A percentile compares a stretch with the other conserved stretches of the same genome.
Evolutionary conservation across 2,888 invertebrate genomes (phyloP).

Genomic region (Shargacucullia verbasci): DNA sequence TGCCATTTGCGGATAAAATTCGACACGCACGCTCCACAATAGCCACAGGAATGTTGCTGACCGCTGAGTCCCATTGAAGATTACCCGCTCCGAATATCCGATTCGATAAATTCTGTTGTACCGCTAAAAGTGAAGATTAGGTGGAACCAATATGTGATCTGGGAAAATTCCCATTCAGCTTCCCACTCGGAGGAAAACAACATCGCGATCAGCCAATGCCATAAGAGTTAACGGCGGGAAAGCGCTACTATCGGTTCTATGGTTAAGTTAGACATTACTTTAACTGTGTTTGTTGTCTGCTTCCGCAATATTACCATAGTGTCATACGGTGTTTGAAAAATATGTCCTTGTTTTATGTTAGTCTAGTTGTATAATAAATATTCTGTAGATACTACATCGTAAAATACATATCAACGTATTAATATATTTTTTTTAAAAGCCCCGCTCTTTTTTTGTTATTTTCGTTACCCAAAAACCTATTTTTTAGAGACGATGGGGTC

Average conservation of each 20-base stretch:
- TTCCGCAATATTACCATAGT: not conserved
- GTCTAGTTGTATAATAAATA: too few relatives aligned
- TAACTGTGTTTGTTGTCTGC: conserved; percentile 35
- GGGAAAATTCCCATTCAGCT: conserved; percentile 33
- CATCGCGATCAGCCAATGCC: conserved; percentile 32
- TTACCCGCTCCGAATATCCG: conserved; percentile 47
- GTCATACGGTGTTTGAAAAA: not conserved
- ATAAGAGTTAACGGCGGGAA: conserved; percentile 45
- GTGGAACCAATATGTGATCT: conserved; percentile 52
- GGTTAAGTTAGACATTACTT: conserved; percentile 36
- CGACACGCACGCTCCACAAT: conserved; percentile 52
- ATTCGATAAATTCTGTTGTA: conserved; percentile 54
- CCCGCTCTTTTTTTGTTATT: too few relatives aligned
- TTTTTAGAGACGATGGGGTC: conserved; percentile 27
- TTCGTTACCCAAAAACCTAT: too few relatives aligned
- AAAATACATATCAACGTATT: too few relatives aligned
- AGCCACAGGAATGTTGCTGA: conserved; percentile 53
- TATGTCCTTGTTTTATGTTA: not conserved
- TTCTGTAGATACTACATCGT: too few relatives aligned
- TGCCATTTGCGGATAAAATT: conserved; percentile 53
- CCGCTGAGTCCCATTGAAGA: conserved; percentile 45
- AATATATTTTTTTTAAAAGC: too few relatives aligned
- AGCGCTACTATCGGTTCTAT: conserved; percentile 41
- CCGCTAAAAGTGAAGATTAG: conserved; percentile 52
- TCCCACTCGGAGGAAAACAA: conserved; percentile 42